phyloP scores from a whole-genome alignment of 2,888 invertebrate species.

The Flexamia atlantica region DNA sequence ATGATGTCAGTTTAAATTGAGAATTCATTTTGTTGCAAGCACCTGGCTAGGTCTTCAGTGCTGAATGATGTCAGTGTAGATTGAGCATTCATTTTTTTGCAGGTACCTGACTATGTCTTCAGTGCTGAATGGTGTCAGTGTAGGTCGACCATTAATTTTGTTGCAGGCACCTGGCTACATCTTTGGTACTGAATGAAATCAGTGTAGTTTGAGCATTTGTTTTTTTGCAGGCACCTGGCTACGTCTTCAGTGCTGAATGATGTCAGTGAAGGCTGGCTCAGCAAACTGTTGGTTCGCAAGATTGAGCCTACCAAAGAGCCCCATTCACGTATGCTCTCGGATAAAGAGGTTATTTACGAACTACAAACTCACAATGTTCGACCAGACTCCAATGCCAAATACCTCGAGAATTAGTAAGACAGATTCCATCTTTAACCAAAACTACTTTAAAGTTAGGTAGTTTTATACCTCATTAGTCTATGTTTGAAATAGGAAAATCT shows the following conservation, averaged over 20 bases:
- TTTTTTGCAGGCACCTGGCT: slow-evolving; percentile 63
- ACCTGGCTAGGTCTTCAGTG: slow-evolving; percentile 62
- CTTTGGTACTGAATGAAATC: slow-evolving; percentile 60
- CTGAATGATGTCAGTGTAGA: slow-evolving; percentile 77
- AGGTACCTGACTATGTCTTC: slow-evolving; percentile 65
- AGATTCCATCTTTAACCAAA: slow-evolving; percentile 44
- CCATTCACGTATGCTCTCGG: slow-evolving; percentile 97
- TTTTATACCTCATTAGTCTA: too few relatives aligned
- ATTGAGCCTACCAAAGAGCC: slow-evolving; percentile 97
- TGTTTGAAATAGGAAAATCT: too few relatives aligned
- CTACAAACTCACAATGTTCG: slow-evolving; percentile 96
- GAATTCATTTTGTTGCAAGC: slow-evolving; percentile 56
- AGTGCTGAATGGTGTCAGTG: slow-evolving; percentile 72
- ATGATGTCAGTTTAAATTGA: too few relatives aligned
- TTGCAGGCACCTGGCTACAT: too few relatives aligned
- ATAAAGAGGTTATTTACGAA: slow-evolving; percentile 97
- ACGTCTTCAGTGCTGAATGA: slow-evolving; percentile 64
- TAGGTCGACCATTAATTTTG: slow-evolving; percentile 76
- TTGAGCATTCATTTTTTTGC: slow-evolving; percentile 75
- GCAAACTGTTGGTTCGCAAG: slow-evolving; percentile 91
- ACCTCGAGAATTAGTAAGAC: slow-evolving; percentile 94
- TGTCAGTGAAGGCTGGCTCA: slow-evolving; percentile 87
- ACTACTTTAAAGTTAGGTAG: too few relatives aligned
- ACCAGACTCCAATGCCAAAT: slow-evolving; percentile 91
- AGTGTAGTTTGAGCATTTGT: slow-evolving; percentile 81